Conservation (phyloP, 2,113 vertebrate genomes). For the Phylloscopus trochilus region DNA sequence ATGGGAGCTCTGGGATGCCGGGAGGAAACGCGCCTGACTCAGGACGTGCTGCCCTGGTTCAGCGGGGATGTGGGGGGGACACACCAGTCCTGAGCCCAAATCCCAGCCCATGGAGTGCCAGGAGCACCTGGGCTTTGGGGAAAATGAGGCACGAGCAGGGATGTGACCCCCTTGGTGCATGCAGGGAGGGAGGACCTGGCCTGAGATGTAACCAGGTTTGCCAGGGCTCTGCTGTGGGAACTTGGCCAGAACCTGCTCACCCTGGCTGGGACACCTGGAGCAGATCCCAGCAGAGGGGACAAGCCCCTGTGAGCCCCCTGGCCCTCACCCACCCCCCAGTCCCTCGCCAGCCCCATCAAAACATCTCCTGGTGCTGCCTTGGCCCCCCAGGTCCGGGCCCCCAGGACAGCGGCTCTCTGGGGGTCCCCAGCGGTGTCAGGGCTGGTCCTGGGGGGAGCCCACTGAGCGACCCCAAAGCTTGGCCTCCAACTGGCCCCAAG, state of each 20-base stretch:
- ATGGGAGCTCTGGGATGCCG: neutral
- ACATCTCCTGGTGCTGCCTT: accelerated
- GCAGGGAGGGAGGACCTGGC: accelerated
- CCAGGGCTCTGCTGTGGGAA: neutral
- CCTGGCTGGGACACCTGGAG: neutral
- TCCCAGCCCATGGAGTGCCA: accelerated
- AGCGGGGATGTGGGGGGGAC: neutral
- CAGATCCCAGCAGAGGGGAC: neutral
- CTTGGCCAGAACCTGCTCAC: neutral
- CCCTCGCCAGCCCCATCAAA: neutral
- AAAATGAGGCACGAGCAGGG: neutral
- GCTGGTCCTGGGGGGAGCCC: neutral
- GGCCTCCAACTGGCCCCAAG: neutral
- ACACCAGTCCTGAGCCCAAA: accelerated
- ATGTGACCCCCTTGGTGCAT: accelerated
- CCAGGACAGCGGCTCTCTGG: accelerated
- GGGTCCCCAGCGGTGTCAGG: neutral
- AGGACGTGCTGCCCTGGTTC: neutral
- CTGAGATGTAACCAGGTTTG: accelerated
- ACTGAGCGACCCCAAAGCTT: neutral
- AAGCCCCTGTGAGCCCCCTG: neutral
- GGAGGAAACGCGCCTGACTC: neutral
- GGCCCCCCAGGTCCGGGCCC: neutral
- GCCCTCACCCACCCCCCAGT: neutral
- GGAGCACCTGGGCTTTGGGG: neutral